A percentile compares a stretch with the other conserved stretches of the same genome.
Conservation (phyloP, 2,113 vertebrate genomes). For the Daboia siamensis region DNA sequence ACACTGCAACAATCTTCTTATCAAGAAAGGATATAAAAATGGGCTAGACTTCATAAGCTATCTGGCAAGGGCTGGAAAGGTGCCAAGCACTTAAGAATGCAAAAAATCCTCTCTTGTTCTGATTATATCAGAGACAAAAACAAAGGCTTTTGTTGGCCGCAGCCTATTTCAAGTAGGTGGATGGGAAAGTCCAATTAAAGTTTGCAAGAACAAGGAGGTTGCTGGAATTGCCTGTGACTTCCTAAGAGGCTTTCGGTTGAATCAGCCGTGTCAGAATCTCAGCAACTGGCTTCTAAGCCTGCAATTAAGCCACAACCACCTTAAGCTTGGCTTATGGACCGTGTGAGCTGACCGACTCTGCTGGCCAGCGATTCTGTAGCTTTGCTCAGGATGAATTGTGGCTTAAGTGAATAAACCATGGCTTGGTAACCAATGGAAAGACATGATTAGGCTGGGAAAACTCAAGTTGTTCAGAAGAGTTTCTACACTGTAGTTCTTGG, state of each 20-base stretch:
- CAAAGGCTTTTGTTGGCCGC: conserved; percentile 1
- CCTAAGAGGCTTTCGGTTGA: neutral
- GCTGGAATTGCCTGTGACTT: neutral
- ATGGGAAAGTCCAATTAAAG: neutral
- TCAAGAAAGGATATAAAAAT: neutral
- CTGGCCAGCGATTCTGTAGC: neutral
- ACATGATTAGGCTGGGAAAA: neutral
- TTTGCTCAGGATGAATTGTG: neutral
- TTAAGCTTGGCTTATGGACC: neutral
- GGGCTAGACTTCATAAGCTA: neutral
- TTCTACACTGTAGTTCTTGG: neutral
- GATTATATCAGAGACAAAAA: conserved; percentile 9
- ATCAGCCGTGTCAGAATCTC: neutral
- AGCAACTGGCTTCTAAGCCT: neutral
- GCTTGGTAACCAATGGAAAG: neutral
- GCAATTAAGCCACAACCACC: neutral
- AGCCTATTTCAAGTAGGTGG: neutral
- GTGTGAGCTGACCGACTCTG: neutral
- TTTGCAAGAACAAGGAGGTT: neutral
- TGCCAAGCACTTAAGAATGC: conserved; percentile 12
- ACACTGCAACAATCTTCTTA: neutral
- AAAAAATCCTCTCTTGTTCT: neutral
- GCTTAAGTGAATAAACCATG: neutral
- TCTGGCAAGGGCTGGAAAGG: neutral
- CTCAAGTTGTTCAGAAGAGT: neutral